Evolutionary conservation across 2,113 vertebrate genomes (phyloP).

Genomic region (Oxyura jamaicensis): DNA sequence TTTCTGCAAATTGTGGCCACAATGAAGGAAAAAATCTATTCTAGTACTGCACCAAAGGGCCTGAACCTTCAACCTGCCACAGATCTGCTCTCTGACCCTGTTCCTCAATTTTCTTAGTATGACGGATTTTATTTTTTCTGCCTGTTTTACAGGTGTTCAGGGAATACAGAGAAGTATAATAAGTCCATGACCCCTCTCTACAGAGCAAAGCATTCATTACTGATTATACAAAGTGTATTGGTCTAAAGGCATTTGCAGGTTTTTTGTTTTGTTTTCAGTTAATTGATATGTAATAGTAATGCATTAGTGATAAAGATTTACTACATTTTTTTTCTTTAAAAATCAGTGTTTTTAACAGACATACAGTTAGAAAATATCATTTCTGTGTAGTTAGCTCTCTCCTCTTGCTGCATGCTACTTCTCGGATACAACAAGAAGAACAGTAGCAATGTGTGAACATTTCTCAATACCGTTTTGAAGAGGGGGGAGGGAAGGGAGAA

Average conservation of each 20-base stretch:
- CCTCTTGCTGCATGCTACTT: neutral
- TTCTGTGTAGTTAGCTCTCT: neutral
- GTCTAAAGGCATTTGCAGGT: neutral
- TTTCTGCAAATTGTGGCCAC: neutral
- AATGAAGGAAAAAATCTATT: neutral
- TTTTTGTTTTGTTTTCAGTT: neutral
- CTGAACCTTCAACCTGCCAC: neutral
- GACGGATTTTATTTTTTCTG: neutral
- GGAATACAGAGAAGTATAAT: neutral
- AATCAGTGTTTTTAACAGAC: neutral
- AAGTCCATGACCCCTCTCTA: neutral
- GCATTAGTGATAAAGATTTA: neutral
- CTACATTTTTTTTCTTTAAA: neutral
- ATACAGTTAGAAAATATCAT: neutral
- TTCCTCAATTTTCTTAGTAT: neutral
- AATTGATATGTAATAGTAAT: neutral
- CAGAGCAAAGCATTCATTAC: neutral
- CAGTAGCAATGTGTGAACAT: neutral
- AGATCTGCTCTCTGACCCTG: neutral
- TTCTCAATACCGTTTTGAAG: neutral
- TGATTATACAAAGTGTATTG: neutral
- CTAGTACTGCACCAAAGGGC: neutral
- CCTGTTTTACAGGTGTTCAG: neutral
- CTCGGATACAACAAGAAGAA: neutral
- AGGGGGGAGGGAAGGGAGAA: neutral